Conservation (phyloP, 2,113 vertebrate species). For the Sapayoa aenigma region DNA sequence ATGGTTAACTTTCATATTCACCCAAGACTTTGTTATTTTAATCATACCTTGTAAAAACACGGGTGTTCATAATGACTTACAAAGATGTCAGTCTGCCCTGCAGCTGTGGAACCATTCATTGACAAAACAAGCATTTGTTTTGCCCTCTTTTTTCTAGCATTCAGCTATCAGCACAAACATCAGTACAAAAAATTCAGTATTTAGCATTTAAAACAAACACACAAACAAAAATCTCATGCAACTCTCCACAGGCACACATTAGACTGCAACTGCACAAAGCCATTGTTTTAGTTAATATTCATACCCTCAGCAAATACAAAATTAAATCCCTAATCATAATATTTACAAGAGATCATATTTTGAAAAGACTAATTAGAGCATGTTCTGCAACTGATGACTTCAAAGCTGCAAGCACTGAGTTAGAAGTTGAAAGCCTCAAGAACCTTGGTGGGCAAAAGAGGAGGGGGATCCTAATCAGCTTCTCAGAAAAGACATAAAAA, state of each 20-base stretch:
- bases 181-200: neutral
- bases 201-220: neutral
- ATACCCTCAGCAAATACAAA: neutral
- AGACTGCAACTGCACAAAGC: neutral
- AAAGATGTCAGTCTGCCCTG: neutral
- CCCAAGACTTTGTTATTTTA: neutral
- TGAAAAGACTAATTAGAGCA: neutral
- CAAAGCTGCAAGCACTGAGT: fast-evolving
- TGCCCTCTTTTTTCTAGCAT: neutral
- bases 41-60: neutral
- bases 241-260: neutral
- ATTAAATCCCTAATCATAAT: neutral
- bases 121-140: neutral
- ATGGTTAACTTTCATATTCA: neutral
- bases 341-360: neutral
- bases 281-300: neutral
- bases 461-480: neutral
- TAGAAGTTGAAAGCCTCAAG: neutral
- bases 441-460: neutral
- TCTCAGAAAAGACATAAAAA: neutral
- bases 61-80: neutral
- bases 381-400: neutral
- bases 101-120: neutral
- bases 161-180: neutral
- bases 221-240: neutral